Conservation (phyloP, 2,113 vertebrate species). For the sheep (Ovis aries) region DNA sequence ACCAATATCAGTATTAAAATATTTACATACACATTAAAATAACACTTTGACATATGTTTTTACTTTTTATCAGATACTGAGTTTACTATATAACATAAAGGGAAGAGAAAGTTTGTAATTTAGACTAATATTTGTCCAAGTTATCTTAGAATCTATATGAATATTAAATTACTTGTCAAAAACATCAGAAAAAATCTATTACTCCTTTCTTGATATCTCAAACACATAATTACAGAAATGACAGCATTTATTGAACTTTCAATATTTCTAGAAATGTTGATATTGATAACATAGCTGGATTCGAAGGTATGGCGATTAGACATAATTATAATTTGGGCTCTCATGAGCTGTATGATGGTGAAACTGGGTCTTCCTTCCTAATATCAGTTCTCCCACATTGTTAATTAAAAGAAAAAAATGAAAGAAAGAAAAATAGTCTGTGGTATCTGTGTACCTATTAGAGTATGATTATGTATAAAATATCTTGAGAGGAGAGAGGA, state of each 20-base stretch:
- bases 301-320: not conserved
- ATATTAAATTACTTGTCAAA: conserved; percentile 11
- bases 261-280: not conserved
- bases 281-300: not conserved
- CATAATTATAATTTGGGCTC: not conserved
- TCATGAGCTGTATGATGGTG: not conserved
- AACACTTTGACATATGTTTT: not conserved
- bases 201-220: not conserved
- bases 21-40: not conserved
- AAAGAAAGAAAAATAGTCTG: not conserved
- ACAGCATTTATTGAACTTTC: not conserved
- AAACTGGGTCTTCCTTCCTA: not conserved
- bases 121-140: not conserved
- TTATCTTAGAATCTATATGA: not conserved
- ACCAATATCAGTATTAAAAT: not conserved
- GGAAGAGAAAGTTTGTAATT: not conserved
- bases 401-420: not conserved
- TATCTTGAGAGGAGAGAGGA: not conserved
- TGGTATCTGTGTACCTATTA: not conserved
- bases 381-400: not conserved
- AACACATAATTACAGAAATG: not conserved
- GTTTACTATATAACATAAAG: not conserved
- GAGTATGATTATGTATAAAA: not conserved
- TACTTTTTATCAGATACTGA: not conserved
- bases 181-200: not conserved